phyloP scores from a whole-genome alignment of 2,888 invertebrate species.

The Ptychoptera albimana region DNA sequence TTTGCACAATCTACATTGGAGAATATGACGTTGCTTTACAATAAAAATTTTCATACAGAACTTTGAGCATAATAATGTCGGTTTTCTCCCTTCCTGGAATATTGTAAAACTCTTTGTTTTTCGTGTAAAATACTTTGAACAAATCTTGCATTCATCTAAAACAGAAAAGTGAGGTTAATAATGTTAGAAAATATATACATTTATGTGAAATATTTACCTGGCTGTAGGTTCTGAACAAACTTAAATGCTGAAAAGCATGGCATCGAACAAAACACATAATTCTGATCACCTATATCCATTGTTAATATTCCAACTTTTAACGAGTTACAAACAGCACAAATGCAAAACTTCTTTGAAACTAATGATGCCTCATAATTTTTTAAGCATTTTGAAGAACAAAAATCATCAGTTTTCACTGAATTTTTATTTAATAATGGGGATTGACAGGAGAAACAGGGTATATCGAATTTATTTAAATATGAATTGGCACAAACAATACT shows the following conservation, averaged over 20 bases:
- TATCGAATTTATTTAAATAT: constrained; percentile 68
- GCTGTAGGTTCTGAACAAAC: constrained; percentile 77
- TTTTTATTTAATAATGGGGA: constrained; percentile 66
- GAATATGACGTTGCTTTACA: constrained; percentile 70
- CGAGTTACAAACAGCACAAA: constrained; percentile 68
- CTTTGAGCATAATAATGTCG: constrained; percentile 72
- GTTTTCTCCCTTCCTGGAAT: constrained; percentile 43
- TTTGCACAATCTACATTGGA: constrained; percentile 88
- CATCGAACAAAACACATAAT: constrained; percentile 68
- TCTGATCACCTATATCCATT: constrained; percentile 50
- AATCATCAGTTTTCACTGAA: constrained; percentile 71
- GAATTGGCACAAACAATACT: constrained; percentile 68
- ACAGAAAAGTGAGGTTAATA: constrained; percentile 7
- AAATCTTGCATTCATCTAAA: constrained; percentile 67
- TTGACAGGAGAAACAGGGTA: constrained; percentile 82
- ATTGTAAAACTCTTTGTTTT: constrained; percentile 54
- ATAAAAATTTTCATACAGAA: constrained; percentile 85
- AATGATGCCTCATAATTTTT: constrained; percentile 27
- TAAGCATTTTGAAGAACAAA: constrained; percentile 43
- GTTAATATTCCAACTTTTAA: constrained; percentile 63
- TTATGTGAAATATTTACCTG: constrained; percentile 28
- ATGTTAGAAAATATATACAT: neutral
- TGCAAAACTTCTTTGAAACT: constrained; percentile 25
- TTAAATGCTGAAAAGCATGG: constrained; percentile 89
- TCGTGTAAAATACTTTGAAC: constrained; percentile 67